These are phyloP conservation scores for Adelosebastes latens DNA, from an alignment of 2,797 vertebrate species.

Conservation along the genomic window DNA sequence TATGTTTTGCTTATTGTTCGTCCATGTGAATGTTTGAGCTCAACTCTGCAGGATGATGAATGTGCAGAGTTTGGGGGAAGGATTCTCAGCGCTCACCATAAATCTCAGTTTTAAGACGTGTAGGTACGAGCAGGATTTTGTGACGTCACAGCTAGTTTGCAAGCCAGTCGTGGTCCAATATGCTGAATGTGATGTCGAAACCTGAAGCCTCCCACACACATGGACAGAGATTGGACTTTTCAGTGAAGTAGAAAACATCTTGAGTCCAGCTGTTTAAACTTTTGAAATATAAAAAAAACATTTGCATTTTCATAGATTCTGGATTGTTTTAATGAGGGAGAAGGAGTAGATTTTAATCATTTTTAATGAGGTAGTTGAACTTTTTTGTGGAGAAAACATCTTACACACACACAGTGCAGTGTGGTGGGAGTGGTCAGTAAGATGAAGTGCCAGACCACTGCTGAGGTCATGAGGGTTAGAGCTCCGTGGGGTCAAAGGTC, in stretches of 20 bases:
- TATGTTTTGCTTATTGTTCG: background rate
- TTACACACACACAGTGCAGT: background rate
- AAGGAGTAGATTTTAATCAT: background rate
- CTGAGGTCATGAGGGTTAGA: slow-evolving; percentile 53
- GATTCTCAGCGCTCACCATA: background rate
- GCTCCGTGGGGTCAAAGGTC: slow-evolving; percentile 59
- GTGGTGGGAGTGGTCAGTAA: slow-evolving; percentile 38
- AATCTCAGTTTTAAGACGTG: background rate
- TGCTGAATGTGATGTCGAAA: background rate
- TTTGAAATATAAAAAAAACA: background rate
- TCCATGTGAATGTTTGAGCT: background rate
- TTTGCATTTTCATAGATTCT: background rate
- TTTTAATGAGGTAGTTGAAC: background rate
- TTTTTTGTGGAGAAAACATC: background rate
- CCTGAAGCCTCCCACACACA: background rate
- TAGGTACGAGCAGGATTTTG: background rate
- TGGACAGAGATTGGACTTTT: background rate
- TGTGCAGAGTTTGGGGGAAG: background rate
- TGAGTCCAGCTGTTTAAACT: background rate
- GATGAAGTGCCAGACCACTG: slow-evolving; percentile 53
- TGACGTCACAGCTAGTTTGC: background rate
- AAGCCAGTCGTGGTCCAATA: background rate
- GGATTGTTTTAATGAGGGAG: background rate
- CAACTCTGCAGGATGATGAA: background rate
- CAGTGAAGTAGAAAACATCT: background rate